Evolutionary conservation across 2,888 invertebrate genomes (phyloP).

Genomic region (Sialis fuliginosa): DNA sequence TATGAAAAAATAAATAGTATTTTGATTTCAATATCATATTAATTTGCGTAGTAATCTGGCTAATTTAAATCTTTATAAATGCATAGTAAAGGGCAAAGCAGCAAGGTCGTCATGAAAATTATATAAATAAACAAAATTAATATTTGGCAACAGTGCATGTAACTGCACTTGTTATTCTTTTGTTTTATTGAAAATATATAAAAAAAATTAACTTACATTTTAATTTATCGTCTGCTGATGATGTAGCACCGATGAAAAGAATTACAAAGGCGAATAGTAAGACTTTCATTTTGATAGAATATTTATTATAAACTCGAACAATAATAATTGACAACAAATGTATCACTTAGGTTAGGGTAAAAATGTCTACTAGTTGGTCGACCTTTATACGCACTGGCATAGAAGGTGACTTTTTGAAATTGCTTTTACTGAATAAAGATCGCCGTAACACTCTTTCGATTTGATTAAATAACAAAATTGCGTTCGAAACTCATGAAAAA

Average conservation of each 20-base stretch:
- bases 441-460: not conserved
- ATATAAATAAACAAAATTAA: no score
- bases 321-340: not conserved
- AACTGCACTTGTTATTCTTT: no score
- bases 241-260: conserved; percentile 26
- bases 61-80: no score
- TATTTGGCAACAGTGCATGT: no score
- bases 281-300: conserved; percentile 31
- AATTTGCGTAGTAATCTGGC: no score
- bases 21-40: no score
- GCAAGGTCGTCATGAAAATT: no score
- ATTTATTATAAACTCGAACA: not conserved
- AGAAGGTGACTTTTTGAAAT: conserved; percentile 49
- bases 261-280: conserved; percentile 31
- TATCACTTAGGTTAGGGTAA: not conserved
- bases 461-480: not conserved
- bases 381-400: conserved; percentile 87
- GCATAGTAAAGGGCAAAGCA: no score
- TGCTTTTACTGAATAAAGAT: not conserved
- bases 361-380: conserved; percentile 15
- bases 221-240: conserved; percentile 26
- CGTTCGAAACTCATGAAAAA: not conserved
- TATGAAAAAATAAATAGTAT: no score
- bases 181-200: conserved; percentile 9
- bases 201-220: conserved; percentile 43